Conservation (phyloP, 2,888 invertebrate genomes). For the Nemapogon koenigi region DNA sequence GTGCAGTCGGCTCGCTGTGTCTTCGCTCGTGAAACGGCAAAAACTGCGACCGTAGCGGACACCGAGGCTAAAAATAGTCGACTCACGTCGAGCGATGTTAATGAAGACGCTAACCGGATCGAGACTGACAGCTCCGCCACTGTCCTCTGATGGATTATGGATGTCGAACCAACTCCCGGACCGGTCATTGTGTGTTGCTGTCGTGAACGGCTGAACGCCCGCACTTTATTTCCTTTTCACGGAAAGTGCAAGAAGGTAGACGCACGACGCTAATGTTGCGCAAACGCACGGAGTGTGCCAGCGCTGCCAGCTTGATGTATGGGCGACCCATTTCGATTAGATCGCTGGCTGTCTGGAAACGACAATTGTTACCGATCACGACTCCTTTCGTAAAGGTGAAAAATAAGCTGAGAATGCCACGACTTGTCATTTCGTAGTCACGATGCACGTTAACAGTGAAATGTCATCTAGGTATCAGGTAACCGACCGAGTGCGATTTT, state of each 20-base stretch:
- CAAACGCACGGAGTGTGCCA: constrained; percentile 7
- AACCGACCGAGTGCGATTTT: constrained; percentile 2
- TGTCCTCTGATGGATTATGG: constrained; percentile 24
- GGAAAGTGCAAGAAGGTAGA: constrained; percentile 5
- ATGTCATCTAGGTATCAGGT: constrained; percentile 37
- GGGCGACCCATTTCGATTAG: constrained; percentile 44
- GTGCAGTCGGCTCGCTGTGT: constrained; percentile 21
- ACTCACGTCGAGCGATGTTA: constrained; percentile 26
- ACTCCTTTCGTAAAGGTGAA: constrained; percentile 57
- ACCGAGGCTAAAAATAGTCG: constrained; percentile 35
- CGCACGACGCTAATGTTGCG: constrained; percentile 6
- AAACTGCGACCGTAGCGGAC: constrained; percentile 29
- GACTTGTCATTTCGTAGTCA: constrained; percentile 60
- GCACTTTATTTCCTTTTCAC: constrained; percentile 5
- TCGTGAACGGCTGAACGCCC: background rate
- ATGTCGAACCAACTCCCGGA: constrained; percentile 8
- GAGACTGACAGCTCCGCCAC: constrained; percentile 25
- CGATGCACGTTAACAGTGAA: constrained; percentile 35
- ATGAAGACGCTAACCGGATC: constrained; percentile 36
- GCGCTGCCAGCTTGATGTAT: constrained; percentile 9
- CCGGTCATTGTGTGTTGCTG: background rate
- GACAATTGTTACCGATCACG: constrained; percentile 56
- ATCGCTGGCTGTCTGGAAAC: constrained; percentile 33
- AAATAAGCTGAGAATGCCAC: constrained; percentile 60
- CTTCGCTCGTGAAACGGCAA: constrained; percentile 20